Evolutionary conservation across 2,113 vertebrate species (phyloP).

Genomic region (Sturnus vulgaris): DNA sequence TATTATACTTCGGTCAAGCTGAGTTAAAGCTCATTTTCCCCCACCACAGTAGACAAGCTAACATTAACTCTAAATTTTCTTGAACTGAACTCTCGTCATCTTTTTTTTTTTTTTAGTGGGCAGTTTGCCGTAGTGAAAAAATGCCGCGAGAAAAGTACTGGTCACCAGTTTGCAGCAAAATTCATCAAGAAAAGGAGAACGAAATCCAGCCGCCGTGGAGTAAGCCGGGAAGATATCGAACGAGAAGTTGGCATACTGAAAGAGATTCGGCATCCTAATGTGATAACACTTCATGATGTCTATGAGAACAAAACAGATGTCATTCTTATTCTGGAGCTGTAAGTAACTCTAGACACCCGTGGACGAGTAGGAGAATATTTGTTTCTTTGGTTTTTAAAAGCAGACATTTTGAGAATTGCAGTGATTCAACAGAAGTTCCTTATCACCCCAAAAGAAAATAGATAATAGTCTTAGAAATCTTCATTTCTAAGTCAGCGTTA

Average conservation of each 20-base stretch:
- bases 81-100: not conserved
- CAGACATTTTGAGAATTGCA: not conserved
- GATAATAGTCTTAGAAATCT: not conserved
- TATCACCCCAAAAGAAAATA: not conserved
- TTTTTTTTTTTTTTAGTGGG: conserved; percentile 71
- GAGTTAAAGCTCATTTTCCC: not conserved
- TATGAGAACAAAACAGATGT: conserved; percentile 95
- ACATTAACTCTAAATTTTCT: not conserved
- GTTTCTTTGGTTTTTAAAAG: not conserved
- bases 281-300: conserved; percentile 92
- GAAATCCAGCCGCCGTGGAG: conserved; percentile 90
- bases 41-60: not conserved
- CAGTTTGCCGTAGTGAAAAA: conserved; percentile 95
- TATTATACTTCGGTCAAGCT: not conserved
- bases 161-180: conserved; percentile 88
- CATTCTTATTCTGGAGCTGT: conserved; percentile 98
- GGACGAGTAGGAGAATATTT: not conserved
- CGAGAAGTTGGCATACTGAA: conserved; percentile 94
- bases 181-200: conserved; percentile 96
- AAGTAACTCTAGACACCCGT: conserved; percentile 65
- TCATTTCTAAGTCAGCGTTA: not conserved
- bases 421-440: not conserved
- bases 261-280: conserved; percentile 92
- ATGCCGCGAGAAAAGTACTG: conserved; percentile 85
- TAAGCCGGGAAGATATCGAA: conserved; percentile 92